Evolutionary conservation across 92 coral and sea anemone genomes (phyloP).

Genomic region (Palythoa caribaeorum): DNA sequence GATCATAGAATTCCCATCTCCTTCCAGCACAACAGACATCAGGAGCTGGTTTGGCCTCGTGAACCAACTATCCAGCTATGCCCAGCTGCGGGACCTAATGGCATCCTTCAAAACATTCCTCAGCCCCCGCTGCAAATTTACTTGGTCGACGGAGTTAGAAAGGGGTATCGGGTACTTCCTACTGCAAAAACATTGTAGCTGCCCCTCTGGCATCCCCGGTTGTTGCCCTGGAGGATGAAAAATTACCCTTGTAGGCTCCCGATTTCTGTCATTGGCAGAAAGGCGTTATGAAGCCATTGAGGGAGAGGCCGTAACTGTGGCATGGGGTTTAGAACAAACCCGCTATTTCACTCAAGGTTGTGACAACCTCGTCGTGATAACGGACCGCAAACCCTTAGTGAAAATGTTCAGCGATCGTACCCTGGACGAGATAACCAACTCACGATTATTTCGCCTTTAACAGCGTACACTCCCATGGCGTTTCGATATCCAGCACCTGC

Average conservation of each 20-base stretch:
- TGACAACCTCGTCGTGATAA: not conserved
- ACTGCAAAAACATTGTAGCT: not conserved
- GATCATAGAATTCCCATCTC: no score
- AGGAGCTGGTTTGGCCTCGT: no score
- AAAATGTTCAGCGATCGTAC: constrained; percentile 43
- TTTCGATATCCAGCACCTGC: constrained; percentile 49
- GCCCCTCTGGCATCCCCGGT: not conserved
- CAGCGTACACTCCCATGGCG: not conserved
- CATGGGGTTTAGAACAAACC: constrained; percentile 16
- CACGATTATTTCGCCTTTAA: no score
- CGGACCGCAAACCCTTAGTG: constrained; percentile 9
- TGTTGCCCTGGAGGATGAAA: constrained; percentile 11
- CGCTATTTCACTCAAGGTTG: constrained; percentile 45
- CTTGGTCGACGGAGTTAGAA: not conserved
- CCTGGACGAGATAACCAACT: not conserved
- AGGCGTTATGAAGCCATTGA: not conserved
- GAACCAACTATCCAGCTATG: no score
- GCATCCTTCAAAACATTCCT: not conserved
- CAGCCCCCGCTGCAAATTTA: constrained; percentile 3
- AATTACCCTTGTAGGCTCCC: not conserved
- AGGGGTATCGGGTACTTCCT: not conserved
- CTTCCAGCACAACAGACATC: no score
- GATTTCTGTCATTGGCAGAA: constrained; percentile 28
- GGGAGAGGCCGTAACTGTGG: not conserved
- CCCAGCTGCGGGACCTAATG: no score